These are phyloP conservation scores for Aporophyla lueneburgensis DNA, from an alignment of 2,888 invertebrate genomes.

Conservation along the genomic window DNA sequence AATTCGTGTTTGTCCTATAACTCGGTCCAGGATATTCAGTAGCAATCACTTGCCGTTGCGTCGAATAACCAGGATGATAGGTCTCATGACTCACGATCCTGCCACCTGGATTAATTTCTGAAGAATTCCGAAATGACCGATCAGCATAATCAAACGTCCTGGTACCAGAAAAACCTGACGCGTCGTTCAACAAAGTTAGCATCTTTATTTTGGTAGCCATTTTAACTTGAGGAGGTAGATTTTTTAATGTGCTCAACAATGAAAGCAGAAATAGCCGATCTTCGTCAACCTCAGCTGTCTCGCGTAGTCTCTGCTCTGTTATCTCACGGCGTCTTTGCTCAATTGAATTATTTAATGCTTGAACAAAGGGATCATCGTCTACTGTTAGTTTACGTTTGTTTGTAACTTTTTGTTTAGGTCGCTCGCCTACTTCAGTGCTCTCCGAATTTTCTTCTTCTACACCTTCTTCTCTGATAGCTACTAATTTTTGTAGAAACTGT, in stretches of 20 bases:
- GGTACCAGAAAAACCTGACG: conserved; percentile 55
- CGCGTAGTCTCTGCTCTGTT: conserved; percentile 50
- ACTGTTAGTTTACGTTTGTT: conserved; percentile 43
- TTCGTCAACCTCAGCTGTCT: conserved; percentile 52
- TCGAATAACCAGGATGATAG: too few relatives aligned
- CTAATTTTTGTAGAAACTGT: conserved; percentile 59
- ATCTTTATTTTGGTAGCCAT: conserved; percentile 53
- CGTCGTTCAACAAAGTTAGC: conserved; percentile 58
- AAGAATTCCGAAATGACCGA: conserved; percentile 22
- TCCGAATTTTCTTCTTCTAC: conserved; percentile 36
- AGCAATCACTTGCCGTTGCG: too few relatives aligned
- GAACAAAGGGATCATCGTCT: conserved; percentile 47
- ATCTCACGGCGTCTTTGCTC: conserved; percentile 54
- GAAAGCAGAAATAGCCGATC: conserved; percentile 58
- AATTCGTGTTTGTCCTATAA: too few relatives aligned
- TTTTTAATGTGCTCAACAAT: conserved; percentile 50
- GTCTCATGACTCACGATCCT: too few relatives aligned
- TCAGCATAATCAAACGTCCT: conserved; percentile 52
- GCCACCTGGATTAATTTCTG: too few relatives aligned
- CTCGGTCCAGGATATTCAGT: too few relatives aligned
- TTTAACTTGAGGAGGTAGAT: conserved; percentile 45
- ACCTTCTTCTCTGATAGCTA: conserved; percentile 37
- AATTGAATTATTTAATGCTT: conserved; percentile 56
- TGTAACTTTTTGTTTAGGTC: conserved; percentile 42
- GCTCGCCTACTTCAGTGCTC: conserved; percentile 35